Conservation (phyloP, 2,888 invertebrate genomes). For the Caenorhabditis virilis region DNA sequence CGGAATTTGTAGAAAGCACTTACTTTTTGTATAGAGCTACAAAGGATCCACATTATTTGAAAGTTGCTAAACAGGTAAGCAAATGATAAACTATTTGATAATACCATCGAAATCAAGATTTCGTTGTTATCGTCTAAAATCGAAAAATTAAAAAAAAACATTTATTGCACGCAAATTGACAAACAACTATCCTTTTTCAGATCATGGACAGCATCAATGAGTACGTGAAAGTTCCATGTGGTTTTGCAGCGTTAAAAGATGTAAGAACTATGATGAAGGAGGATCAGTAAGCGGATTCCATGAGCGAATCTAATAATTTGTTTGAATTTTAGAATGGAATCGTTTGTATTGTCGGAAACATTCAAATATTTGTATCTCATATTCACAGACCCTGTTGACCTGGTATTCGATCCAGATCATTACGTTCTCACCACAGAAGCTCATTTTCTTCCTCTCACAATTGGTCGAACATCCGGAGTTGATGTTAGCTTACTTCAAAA, state of each 20-base stretch:
- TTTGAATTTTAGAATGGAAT: constrained; percentile 81
- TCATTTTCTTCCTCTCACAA: constrained; percentile 83
- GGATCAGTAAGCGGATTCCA: constrained; percentile 74
- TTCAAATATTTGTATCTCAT: constrained; percentile 94
- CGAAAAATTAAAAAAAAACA: background rate
- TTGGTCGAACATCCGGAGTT: constrained; percentile 29
- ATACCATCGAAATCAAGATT: no score
- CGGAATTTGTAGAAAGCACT: constrained; percentile 96
- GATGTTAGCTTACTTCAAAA: constrained; percentile 2
- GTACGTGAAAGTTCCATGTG: constrained; percentile 90
- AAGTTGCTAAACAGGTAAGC: constrained; percentile 82
- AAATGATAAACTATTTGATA: no score
- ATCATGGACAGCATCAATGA: constrained; percentile 86
- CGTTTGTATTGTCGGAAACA: constrained; percentile 94
- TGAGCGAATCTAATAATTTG: constrained; percentile 17
- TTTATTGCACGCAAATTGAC: background rate
- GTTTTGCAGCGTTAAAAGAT: constrained; percentile 95
- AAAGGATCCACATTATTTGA: constrained; percentile 90
- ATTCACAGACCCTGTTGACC: constrained; percentile 78
- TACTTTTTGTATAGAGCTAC: constrained; percentile 94
- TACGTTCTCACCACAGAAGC: constrained; percentile 78
- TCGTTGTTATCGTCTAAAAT: background rate
- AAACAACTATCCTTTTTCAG: constrained; percentile 24
- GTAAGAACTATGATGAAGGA: constrained; percentile 84
- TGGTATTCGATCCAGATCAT: constrained; percentile 71